Evolutionary conservation across 2,797 vertebrate genomes (phyloP), one percentile per base, ranked within the genome.

Genomic region (Amphiprion clarkii): DNA sequence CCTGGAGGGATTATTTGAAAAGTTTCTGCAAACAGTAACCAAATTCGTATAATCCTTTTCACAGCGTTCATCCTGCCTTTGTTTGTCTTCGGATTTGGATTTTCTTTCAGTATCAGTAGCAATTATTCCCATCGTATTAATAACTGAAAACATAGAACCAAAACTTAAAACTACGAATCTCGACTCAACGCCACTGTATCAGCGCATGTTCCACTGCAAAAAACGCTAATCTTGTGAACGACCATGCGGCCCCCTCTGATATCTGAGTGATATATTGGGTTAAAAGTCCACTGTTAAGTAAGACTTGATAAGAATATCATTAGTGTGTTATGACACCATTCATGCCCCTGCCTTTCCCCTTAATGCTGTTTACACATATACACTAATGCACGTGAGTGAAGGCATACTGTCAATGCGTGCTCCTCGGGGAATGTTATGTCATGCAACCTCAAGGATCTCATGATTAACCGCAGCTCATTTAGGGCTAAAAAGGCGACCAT

Each of bases 291-390:
- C 7, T 0, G 8, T 52, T n/a, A 56, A 57, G 60, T 51, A 49
- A 31, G 52, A 40, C 39, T 12, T 25, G 53, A 76, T 67, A 58
- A 71, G 17, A 16, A 19, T 56, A 14, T 31, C 7, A 16, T 58
- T 23, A 4, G 3, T 23, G 9, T 40, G 21, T 78, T 21, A 25
- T 4, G 1, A 11, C 39, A 42, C 33, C 19, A 12, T 44, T 75
- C 21, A 27, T 2, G 0, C 2, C 13, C 51, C 55, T 23, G 21
- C 16, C 46, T 36, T 31, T 6, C 23, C 10, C 61, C 31, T 54
- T 29, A 17, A 39, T n/a, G n/a, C 6, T 71, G 76, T 84, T 88
- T 72, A 78, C 63, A 76, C 25, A 49, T 40, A 53, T 13, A 65
- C 67, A 63, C 23, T 19, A 7, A 72, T 6, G 21, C 59, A 53